Percentiles rank a stretch among this genome's conserved stretches.
Conservation (phyloP, 2,888 invertebrate genomes). For the Rotaria macrura region DNA sequence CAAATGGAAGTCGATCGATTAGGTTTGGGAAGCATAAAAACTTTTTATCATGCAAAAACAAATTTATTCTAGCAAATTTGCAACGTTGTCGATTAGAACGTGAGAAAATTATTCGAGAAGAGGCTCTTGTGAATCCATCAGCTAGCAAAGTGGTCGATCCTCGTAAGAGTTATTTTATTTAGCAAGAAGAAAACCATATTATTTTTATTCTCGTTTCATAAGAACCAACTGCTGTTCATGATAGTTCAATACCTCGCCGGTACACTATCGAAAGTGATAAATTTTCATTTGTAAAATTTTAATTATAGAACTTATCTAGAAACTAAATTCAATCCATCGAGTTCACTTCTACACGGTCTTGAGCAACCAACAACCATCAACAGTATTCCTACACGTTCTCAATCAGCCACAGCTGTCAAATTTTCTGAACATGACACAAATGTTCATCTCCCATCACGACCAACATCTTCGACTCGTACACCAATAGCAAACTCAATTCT, state of each 20-base stretch:
- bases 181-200: not conserved
- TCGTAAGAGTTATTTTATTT: not conserved
- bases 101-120: conserved; percentile 14
- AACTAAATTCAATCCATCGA: not conserved
- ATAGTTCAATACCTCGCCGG: not conserved
- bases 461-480: not conserved
- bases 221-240: not conserved
- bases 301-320: not conserved
- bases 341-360: not conserved
- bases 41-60: too few species aligned
- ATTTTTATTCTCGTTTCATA: not conserved
- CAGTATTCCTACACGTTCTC: not conserved
- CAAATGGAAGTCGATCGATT: conserved; percentile 4
- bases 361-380: not conserved
- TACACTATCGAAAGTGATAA: not conserved
- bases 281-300: not conserved
- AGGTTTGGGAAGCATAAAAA: not conserved
- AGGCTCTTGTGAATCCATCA: not conserved
- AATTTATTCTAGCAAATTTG: not conserved
- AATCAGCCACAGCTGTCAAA: not conserved
- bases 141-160: not conserved
- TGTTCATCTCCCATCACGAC: not conserved
- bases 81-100: conserved; percentile 15
- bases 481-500: not conserved
- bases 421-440: not conserved